Base-by-base conservation (phyloP, 2,888 invertebrate genomes). In the Brachyopa scutellaris region DNA sequence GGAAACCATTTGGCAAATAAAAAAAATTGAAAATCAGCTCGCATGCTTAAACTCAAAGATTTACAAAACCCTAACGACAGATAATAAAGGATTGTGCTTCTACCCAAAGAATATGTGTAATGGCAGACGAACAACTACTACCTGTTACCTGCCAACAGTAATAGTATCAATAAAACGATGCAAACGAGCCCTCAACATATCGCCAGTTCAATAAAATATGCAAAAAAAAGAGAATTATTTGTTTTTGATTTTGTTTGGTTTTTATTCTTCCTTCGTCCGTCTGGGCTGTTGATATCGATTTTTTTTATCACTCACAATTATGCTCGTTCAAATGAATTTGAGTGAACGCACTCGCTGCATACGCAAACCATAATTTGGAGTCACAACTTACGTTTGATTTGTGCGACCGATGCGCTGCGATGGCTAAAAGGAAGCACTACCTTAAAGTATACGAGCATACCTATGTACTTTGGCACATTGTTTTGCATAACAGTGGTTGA, bases 161-260 rank as follows among this genome's bases (percentile, higher is more conserved):
- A 61, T 62, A 59, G 64, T 72, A 73, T 73, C 66, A 67, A 62
- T 61, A 67, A 79, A 61, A 59, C 67, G 40, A 62, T 64, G 53
- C 55, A 74, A 80, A 74, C 64, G 74, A 74, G 74, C 74, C 80
- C 80, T 69, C 74, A 57, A 69, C 74, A 80, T 69, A 69, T 80
- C 26, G 74, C 69, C 47, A 74, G 64, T 69, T 64, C 57, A 11
- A 80, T 80, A 62, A 79, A 79, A 74, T 74, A 80, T 80, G 69
- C 74, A 57, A 59, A 80, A 61, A n/a, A n/a, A n/a, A n/a, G n/a
- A n/a, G n/a, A n/a, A 5, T 26, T 26, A 26, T 26, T n/a, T 29
- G 13, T n/a, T n/a, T n/a, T n/a, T n/a, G n/a, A n/a, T n/a, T n/a
- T n/a, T n/a, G n/a, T n/a, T 11, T 31, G 36, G 31, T 59, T 70